These are phyloP conservation scores for Saxidomus purpurata DNA, from an alignment of 1,140 invertebrate species.

Conservation along the genomic window DNA sequence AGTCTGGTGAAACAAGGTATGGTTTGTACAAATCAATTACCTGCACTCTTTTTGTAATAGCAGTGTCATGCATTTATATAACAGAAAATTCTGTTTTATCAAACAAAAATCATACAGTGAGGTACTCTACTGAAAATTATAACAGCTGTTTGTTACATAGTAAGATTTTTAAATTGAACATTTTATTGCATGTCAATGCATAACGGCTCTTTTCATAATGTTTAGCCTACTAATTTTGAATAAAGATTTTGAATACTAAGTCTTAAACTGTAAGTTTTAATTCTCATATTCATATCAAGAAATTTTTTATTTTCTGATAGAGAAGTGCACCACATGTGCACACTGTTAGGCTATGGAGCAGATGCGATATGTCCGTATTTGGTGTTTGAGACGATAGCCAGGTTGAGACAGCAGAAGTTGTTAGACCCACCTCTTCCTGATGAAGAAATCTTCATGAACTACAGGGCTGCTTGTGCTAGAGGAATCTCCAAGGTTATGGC, in stretches of 20 bases:
- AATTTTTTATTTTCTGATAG: conserved; percentile 79
- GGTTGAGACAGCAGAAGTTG: conserved; percentile 93
- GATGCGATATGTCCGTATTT: conserved; percentile 99
- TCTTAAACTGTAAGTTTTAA: too few species aligned
- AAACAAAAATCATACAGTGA: too few species aligned
- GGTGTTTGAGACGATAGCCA: conserved; percentile 96
- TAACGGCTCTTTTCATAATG: too few species aligned
- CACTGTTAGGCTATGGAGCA: conserved; percentile 98
- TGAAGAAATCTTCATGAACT: conserved; percentile 94
- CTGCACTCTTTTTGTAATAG: too few species aligned
- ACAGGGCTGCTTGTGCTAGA: conserved; percentile 87
- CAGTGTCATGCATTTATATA: too few species aligned
- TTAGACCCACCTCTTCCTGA: conserved; percentile 92
- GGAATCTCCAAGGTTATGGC: conserved; percentile 94
- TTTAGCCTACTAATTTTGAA: too few species aligned
- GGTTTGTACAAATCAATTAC: not conserved
- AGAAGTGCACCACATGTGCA: conserved; percentile 99
- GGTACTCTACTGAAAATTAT: too few species aligned
- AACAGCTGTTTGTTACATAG: not conserved
- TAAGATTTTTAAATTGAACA: too few species aligned
- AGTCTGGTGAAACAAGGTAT: conserved; percentile 96
- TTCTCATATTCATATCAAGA: too few species aligned
- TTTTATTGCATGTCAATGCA: too few species aligned
- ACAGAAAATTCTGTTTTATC: too few species aligned
- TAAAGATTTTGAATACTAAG: too few species aligned